phyloP scores from a whole-genome alignment of 2,797 vertebrate genomes.

The Cynopterus sphinx region DNA sequence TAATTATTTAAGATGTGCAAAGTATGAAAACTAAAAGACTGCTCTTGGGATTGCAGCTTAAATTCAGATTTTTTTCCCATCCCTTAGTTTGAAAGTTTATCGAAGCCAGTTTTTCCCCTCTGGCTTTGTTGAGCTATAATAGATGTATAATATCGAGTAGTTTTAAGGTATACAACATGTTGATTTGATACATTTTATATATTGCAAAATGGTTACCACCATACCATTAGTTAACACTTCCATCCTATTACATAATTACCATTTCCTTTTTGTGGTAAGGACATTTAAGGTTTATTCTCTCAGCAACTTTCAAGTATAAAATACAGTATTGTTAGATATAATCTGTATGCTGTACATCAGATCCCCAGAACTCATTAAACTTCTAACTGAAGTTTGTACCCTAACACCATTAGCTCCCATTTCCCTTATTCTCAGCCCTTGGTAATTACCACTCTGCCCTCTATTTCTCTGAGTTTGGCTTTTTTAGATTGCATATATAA shows the following conservation, averaged over 20 bases:
- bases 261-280: constrained; percentile 8
- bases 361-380: not conserved
- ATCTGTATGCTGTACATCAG: not conserved
- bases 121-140: not conserved
- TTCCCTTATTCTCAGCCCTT: not conserved
- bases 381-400: not conserved
- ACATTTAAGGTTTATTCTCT: not conserved
- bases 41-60: not conserved
- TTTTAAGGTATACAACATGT: not conserved
- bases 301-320: not conserved
- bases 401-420: not conserved
- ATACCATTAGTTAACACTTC: not conserved
- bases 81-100: constrained; percentile 46
- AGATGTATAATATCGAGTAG: not conserved
- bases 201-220: not conserved
- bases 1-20: not conserved
- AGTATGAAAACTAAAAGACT: not conserved
- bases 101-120: not conserved
- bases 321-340: not conserved
- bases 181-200: not conserved
- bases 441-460: not conserved
- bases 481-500: not conserved
- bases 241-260: not conserved
- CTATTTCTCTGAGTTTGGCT: not conserved
- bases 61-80: not conserved